These are phyloP conservation scores for Drosophila tropicalis DNA, from an alignment of 1,140 invertebrate genomes.

Conservation along the genomic window DNA sequence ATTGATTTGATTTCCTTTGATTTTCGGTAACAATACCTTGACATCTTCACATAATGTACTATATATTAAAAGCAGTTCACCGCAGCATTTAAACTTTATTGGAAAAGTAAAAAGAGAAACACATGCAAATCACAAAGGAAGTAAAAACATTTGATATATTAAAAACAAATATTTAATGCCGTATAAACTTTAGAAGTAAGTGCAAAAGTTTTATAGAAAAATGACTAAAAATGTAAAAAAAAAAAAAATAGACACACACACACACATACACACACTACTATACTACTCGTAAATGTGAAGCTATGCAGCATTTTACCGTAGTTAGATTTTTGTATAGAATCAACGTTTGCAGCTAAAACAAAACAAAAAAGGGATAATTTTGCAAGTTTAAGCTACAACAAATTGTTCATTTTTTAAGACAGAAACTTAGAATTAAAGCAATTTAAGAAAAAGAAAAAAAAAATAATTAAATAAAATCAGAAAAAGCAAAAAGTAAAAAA, in stretches of 20 bases:
- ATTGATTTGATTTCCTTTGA: neutral
- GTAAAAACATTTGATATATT: neutral
- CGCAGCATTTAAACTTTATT: constrained; percentile 51
- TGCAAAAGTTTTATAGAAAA: constrained; percentile 73
- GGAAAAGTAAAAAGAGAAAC: constrained; percentile 47
- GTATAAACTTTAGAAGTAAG: constrained; percentile 62
- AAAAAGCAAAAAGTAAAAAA: constrained; percentile 40
- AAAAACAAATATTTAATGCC: constrained; percentile 40
- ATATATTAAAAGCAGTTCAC: constrained; percentile 21
- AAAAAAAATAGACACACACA: constrained; percentile 10
- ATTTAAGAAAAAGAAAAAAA: constrained; percentile 43
- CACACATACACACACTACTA: constrained; percentile 18
- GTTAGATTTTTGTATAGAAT: constrained; percentile 78
- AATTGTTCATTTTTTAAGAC: constrained; percentile 70
- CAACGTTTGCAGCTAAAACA: constrained; percentile 65
- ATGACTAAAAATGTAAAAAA: constrained; percentile 48
- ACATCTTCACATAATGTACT: neutral
- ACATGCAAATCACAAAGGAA: constrained; percentile 55
- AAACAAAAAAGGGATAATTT: constrained; percentile 55
- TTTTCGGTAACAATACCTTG: constrained; percentile 5
- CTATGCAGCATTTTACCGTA: constrained; percentile 74
- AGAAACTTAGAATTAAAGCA: constrained; percentile 35
- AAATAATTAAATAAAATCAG: constrained; percentile 65
- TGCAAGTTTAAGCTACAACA: constrained; percentile 59
- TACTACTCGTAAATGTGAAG: constrained; percentile 72